Evolutionary conservation across 2,888 invertebrate genomes (phyloP).

Genomic region (Zelleria hepariella): DNA sequence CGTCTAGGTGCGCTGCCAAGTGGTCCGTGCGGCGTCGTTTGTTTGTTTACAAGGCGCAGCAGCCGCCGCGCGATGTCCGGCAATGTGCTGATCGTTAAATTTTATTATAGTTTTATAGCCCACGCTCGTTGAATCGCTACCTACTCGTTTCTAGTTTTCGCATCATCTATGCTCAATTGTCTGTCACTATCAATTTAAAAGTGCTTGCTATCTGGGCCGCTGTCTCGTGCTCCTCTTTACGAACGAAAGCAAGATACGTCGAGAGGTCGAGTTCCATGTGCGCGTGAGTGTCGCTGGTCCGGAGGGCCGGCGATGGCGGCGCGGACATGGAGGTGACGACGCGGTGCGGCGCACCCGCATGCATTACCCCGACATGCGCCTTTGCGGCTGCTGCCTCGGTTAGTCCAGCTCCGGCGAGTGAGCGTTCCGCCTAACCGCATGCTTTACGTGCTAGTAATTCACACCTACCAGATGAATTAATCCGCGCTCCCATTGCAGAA

Average conservation of each 20-base stretch:
- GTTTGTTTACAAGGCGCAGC: constrained; percentile 47
- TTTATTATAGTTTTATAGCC: constrained; percentile 16
- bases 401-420: constrained; percentile 24
- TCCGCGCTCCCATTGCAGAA: background rate
- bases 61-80: constrained; percentile 24
- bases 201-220: background rate
- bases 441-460: constrained; percentile 3
- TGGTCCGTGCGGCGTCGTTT: constrained; percentile 25
- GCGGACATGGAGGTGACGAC: constrained; percentile 30
- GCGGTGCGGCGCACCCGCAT: constrained; percentile 41
- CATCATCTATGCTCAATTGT: background rate
- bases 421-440: background rate
- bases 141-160: background rate
- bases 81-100: constrained; percentile 27
- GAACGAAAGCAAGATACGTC: constrained; percentile 40
- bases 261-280: constrained; percentile 36
- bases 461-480: background rate
- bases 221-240: background rate
- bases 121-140: background rate
- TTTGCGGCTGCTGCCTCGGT: constrained; percentile 67
- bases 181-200: background rate
- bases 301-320: constrained; percentile 38
- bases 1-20: constrained; percentile 34
- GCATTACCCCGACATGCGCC: constrained; percentile 59
- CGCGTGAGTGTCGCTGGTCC: constrained; percentile 45